A percentile compares a stretch with the other conserved stretches of the same genome.
Evolutionary conservation across 2,888 invertebrate species (phyloP).

Genomic region (Heliothis peltigera): DNA sequence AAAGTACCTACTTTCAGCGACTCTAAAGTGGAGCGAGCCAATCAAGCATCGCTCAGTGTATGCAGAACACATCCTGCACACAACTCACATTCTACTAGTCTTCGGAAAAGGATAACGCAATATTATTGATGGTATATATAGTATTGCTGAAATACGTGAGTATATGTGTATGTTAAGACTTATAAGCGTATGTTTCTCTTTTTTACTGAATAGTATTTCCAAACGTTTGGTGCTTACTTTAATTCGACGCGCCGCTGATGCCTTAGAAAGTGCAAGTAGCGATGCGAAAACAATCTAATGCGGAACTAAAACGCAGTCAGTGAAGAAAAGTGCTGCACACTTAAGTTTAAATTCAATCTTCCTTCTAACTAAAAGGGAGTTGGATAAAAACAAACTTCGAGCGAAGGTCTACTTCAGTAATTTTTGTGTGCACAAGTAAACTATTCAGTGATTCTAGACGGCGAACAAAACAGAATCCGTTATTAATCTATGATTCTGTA

Average conservation of each 20-base stretch:
- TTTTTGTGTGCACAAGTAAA: conserved; percentile 4
- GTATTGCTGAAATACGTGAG: too few species aligned
- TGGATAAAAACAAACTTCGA: conserved; percentile 37
- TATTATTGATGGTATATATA: too few species aligned
- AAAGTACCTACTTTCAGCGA: too few species aligned
- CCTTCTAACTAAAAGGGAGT: conserved; percentile 33
- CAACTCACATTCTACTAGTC: too few species aligned
- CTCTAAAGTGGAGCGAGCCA: too few species aligned
- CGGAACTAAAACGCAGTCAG: conserved; percentile 37
- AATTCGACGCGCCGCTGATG: background rate
- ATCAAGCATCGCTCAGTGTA: too few species aligned
- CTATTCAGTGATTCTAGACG: conserved; percentile 11
- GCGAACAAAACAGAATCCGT: conserved; percentile 7
- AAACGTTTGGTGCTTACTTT: background rate
- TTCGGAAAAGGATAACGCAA: too few species aligned
- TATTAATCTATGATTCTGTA: conserved; percentile 24
- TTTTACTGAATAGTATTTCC: background rate
- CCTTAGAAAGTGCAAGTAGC: conserved; percentile 49
- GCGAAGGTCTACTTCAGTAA: background rate
- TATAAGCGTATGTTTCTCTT: too few species aligned
- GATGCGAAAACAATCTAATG: conserved; percentile 40
- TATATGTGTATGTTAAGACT: too few species aligned
- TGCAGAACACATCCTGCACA: too few species aligned
- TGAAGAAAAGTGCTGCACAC: conserved; percentile 53
- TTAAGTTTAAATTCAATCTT: conserved; percentile 63